Base-by-base conservation (phyloP, 2,797 vertebrate genomes). In the Steatocranus sp. region DNA sequence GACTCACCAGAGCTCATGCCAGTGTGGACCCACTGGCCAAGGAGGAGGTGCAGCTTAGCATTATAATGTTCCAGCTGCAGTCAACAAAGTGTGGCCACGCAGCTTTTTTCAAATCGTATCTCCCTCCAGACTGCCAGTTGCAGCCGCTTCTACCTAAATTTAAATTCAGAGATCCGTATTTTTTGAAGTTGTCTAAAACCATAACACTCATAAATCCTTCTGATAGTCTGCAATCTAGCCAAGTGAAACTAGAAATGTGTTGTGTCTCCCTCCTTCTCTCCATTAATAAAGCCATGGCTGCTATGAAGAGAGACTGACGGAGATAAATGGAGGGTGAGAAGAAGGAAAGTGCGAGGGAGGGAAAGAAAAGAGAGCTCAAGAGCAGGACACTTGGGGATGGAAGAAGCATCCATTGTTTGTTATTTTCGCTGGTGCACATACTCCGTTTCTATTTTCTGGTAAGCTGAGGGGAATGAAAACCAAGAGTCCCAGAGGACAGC, bases 51-150 rank as follows among this genome's bases (percentile, higher is more conserved):
- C 91, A 87, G 92, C 87, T 76, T 74, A 79, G 93, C 92, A 93
- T 93, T 36, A 85, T 81, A 92, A 94, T 93, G 88, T 54, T 93
- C 87, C 93, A 93, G 92, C 93, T 94, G 93, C 92, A 93, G 87
- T 61, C 82, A 74, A 75, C 85, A 87, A 86, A 87, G 79, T 54
- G 76, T 38, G 58, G 84, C 87, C 30, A 20, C 32, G 79, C 49
- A 80, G 81, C 76, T 66, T 43, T 75, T 81, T 66, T 63, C 23
- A 18, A 70, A 73, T n/a, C 11, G 66, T 48, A 30, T 48, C 25
- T 30, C 25, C 41, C 41, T 48, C 23, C 41, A 18, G 58, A 18
- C 66, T 48, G 15, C 66, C 25, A 12, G 15, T 70, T 30, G 23
- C 38, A 30, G 58, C 73, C 14, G 32, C 34, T n/a, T 34, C 8